Conservation (phyloP, 2,113 vertebrate species). For the Onychostoma macrolepis region DNA sequence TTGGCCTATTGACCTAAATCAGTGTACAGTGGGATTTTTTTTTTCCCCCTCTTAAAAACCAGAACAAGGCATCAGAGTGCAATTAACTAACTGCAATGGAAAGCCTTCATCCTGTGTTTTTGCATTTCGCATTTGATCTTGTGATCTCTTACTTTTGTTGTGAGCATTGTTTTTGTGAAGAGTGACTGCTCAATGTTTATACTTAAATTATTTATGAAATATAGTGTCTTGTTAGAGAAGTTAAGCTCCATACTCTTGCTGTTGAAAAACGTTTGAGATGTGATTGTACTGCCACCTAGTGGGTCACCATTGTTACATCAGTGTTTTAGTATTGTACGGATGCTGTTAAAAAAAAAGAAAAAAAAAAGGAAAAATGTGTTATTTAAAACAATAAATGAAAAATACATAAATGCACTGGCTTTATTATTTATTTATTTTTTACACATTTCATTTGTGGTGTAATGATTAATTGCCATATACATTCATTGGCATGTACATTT, state of each 20-base stretch:
- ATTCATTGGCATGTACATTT: not conserved
- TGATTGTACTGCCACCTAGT: constrained; percentile 85
- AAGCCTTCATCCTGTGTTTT: constrained; percentile 65
- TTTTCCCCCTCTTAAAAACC: constrained; percentile 29
- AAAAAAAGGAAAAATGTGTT: constrained; percentile 74
- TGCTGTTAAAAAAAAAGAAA: constrained; percentile 64
- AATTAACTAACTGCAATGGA: constrained; percentile 60
- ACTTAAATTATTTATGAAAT: constrained; percentile 90
- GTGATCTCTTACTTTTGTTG: constrained; percentile 64
- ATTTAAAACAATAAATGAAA: constrained; percentile 75
- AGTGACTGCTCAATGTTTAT: constrained; percentile 87
- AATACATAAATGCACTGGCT: constrained; percentile 57
- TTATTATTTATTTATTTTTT: constrained; percentile 22
- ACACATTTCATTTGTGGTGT: not conserved
- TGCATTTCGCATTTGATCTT: constrained; percentile 67
- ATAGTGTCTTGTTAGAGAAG: constrained; percentile 82
- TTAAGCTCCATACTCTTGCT: constrained; percentile 83
- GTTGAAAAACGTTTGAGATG: constrained; percentile 79
- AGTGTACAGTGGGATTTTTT: constrained; percentile 53
- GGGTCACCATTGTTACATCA: constrained; percentile 78
- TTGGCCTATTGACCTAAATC: constrained; percentile 60
- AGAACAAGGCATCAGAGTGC: constrained; percentile 62
- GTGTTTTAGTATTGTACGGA: constrained; percentile 74
- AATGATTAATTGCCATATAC: not conserved
- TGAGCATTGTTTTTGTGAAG: constrained; percentile 84